Percentiles rank a stretch among this genome's conserved stretches.
phyloP scores from a whole-genome alignment of 2,797 vertebrate species.

The Trematomus bernacchii region DNA sequence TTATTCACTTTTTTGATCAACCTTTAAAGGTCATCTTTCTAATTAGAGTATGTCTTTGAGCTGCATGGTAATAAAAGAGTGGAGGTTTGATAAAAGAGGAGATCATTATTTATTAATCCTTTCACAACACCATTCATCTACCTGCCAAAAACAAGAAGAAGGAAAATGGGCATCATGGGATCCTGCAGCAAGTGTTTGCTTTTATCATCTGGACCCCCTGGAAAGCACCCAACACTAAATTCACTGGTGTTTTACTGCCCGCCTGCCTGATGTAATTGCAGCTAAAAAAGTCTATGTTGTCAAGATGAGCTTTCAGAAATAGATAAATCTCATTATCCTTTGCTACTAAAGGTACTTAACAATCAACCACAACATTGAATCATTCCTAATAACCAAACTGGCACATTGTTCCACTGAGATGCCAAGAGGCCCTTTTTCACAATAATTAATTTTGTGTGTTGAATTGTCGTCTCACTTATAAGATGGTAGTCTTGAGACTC shows the following conservation, averaged over 20 bases:
- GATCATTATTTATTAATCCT: not conserved
- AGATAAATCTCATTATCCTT: not conserved
- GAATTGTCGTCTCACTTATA: not conserved
- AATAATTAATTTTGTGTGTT: not conserved
- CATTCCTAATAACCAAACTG: not conserved
- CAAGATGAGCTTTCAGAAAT: not conserved
- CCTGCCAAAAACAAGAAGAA: conserved; percentile 10
- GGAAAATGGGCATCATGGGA: not conserved
- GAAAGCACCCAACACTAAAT: conserved; percentile 11
- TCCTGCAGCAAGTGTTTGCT: conserved; percentile 11
- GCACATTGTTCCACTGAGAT: not conserved
- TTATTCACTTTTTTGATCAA: no score
- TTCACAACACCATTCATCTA: not conserved
- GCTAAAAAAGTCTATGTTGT: conserved; percentile 8
- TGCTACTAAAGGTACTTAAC: not conserved
- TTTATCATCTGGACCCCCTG: not conserved
- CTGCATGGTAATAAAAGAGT: not conserved
- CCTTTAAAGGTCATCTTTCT: not conserved
- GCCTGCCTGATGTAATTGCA: no score
- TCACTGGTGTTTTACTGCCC: not conserved
- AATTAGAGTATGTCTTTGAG: not conserved
- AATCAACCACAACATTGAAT: not conserved
- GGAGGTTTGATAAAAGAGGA: conserved; percentile 3
- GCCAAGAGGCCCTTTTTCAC: not conserved
- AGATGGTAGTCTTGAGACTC: not conserved